Conservation (phyloP, 2,888 invertebrate species). For the Parascotia fuliginaria region DNA sequence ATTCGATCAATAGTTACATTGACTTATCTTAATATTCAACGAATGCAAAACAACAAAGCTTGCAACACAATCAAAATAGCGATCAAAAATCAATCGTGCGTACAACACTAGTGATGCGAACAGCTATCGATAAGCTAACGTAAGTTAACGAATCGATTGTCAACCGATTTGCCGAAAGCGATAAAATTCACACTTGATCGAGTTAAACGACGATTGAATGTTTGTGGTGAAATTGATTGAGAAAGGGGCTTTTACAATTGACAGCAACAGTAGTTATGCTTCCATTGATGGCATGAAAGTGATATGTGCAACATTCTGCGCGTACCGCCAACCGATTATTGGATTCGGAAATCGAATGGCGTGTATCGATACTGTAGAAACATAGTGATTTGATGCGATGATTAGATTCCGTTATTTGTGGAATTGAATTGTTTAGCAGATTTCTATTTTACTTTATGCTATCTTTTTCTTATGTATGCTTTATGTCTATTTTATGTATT, state of each 20-base stretch:
- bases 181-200: constrained; percentile 44
- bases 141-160: constrained; percentile 62
- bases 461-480: neutral
- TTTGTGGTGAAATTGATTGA: constrained; percentile 64
- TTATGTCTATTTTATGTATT: too few relatives aligned
- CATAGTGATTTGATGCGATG: constrained; percentile 12
- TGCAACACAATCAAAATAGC: constrained; percentile 28
- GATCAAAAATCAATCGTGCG: constrained; percentile 45
- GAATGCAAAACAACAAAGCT: constrained; percentile 7
- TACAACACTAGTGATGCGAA: constrained; percentile 53
- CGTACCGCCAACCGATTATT: constrained; percentile 16
- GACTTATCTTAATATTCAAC: neutral
- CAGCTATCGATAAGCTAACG: constrained; percentile 53
- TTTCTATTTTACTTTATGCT: constrained; percentile 6
- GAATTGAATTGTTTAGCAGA: neutral
- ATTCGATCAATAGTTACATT: neutral
- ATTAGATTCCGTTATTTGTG: constrained; percentile 29
- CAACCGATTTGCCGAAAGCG: constrained; percentile 46
- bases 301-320: constrained; percentile 46
- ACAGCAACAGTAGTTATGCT: constrained; percentile 45
- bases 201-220: constrained; percentile 37
- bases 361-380: constrained; percentile 35
- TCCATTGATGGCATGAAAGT: constrained; percentile 56
- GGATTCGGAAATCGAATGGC: constrained; percentile 34
- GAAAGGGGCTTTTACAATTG: constrained; percentile 56